Evolutionary conservation across 2,797 vertebrate species (phyloP), one percentile per base, ranked within the genome.

Genomic region (Myotis planiceps): DNA sequence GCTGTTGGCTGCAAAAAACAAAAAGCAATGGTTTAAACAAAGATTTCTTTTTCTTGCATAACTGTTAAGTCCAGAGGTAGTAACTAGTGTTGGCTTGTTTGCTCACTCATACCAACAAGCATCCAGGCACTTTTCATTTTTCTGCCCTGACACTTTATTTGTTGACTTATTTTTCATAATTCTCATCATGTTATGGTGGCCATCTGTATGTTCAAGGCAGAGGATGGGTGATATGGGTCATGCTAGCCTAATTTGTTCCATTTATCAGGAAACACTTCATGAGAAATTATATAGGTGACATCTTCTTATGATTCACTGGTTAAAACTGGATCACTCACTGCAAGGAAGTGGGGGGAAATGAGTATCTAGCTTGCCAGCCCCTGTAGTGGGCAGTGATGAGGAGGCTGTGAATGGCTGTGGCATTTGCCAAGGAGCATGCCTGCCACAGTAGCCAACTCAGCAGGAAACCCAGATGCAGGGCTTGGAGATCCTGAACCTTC

Each of bases 11-110:
- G 9, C n/a, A 80, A 76, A 65, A 95, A 94, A 69, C 65, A 86
- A 71, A 95, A 90, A 79, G 6, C 55, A 88, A 5, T 85, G 47
- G 47, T 80, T 78, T 92, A 69, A 92, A 82, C 51, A 93, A 80
- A 95, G 74, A 75, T 90, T 88, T 53, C 32, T 88, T 88, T 95
- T 97, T 88, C 78, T 95, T 88, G 32, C 0, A 2, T 32, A 82
- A 21, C 9, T 53, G 1, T 86, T 86, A 71, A 58, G 10, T 68
- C 37, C 68, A 75, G 88, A 94, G 27, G 12, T 68, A n/a, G 27
- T 32, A 42, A 39, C 51, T 89, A 42, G 29, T 39, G 14, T 49
- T 58, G 66, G 23, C 87, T 51, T 78, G 66, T 89, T 92, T 76
- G 29, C 55, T 88, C 39, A 63, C n/a, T 69, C 47, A 19, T 49